Evolutionary conservation across 2,113 vertebrate species (phyloP).

Genomic region (Patagioenas fasciata): DNA sequence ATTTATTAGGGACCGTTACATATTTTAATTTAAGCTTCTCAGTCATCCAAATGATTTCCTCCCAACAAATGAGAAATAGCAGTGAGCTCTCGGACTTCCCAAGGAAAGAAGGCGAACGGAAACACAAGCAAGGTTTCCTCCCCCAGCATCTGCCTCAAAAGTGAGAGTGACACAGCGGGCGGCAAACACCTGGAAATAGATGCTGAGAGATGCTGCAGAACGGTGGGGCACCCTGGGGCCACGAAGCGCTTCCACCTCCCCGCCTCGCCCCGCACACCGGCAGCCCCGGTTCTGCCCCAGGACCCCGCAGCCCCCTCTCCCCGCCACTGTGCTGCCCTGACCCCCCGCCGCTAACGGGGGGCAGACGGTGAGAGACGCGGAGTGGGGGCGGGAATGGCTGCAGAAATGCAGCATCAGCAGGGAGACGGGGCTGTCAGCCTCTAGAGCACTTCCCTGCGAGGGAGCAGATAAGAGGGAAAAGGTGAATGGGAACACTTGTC

Average conservation of each 20-base stretch:
- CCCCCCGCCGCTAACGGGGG: background rate
- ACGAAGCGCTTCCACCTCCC: background rate
- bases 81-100: background rate
- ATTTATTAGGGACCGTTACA: background rate
- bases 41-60: background rate
- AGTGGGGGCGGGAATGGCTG: conserved; percentile 12
- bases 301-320: background rate
- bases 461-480: conserved; percentile 85
- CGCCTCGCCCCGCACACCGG: background rate
- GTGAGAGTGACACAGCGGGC: fast-evolving
- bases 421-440: conserved; percentile 74
- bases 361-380: background rate
- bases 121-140: background rate
- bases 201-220: background rate
- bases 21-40: background rate
- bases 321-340: background rate
- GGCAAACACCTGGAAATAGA: background rate
- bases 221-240: fast-evolving
- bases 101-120: background rate
- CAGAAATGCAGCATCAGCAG: conserved; percentile 68
- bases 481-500: conserved; percentile 87
- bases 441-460: conserved; percentile 74
- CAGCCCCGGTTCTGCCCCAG: background rate
- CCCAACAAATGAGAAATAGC: background rate
- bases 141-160: background rate